Conservation (phyloP, 2,797 vertebrate genomes). For the Acomys russatus region DNA sequence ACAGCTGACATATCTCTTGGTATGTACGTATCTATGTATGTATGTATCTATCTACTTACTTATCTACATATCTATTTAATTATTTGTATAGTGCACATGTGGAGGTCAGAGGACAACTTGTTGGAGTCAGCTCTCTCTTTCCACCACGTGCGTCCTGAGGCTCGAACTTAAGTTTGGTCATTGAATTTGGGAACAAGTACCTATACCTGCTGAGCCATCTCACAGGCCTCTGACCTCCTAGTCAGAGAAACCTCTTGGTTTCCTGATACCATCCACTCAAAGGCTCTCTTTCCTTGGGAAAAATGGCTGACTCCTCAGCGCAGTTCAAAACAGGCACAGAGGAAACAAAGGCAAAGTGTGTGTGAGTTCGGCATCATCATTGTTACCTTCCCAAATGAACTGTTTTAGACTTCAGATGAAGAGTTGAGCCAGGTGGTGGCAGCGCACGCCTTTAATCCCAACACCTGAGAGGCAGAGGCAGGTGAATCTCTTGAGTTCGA, state of each 20-base stretch:
- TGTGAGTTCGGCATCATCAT: not conserved
- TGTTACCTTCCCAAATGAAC: not conserved
- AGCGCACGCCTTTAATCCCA: not conserved
- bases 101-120: not conserved
- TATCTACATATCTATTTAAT: too few relatives aligned
- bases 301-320: too few relatives aligned
- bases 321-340: not conserved
- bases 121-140: not conserved
- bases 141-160: not conserved
- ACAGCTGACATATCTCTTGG: not conserved
- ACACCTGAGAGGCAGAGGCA: not conserved
- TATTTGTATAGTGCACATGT: too few relatives aligned
- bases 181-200: not conserved
- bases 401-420: not conserved
- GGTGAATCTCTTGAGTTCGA: not conserved
- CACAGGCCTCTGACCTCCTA: too few relatives aligned
- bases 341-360: not conserved
- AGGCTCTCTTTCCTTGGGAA: not conserved
- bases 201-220: not conserved
- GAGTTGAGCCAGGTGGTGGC: not conserved
- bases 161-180: not conserved
- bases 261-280: not conserved
- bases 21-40: not conserved
- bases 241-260: not conserved
- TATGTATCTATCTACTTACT: not conserved